Conservation (phyloP, 2,888 invertebrate species). For the Scrobipalpa atriplicella region DNA sequence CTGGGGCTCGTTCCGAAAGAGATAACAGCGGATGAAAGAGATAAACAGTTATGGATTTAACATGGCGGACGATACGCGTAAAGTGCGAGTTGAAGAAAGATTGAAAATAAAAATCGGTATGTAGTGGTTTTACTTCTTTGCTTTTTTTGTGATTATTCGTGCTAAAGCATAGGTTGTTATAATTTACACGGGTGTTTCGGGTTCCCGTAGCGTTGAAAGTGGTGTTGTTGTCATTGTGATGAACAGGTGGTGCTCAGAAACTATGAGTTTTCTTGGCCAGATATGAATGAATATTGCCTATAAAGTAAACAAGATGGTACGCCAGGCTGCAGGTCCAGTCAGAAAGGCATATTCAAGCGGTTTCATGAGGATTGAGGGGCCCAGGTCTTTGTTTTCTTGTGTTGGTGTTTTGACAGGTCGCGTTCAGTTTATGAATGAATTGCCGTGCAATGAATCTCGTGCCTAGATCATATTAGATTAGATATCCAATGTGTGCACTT, state of each 20-base stretch:
- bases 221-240: slow-evolving; percentile 70
- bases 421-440: slow-evolving; percentile 77
- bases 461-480: slow-evolving; percentile 66
- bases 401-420: slow-evolving; percentile 72
- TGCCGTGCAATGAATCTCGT: slow-evolving; percentile 68
- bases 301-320: slow-evolving; percentile 39
- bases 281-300: slow-evolving; percentile 55
- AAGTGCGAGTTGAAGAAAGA: slow-evolving; percentile 96
- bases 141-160: slow-evolving; percentile 30
- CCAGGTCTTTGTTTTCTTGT: slow-evolving; percentile 69
- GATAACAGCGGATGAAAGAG: slow-evolving; percentile 83
- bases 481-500: slow-evolving; percentile 44
- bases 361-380: slow-evolving; percentile 39
- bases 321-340: slow-evolving; percentile 38
- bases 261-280: slow-evolving; percentile 50
- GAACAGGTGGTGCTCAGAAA: slow-evolving; percentile 76
- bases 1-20: slow-evolving; percentile 78
- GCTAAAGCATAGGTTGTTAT: background rate
- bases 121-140: slow-evolving; percentile 66
- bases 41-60: slow-evolving; percentile 91
- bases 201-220: slow-evolving; percentile 28
- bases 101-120: slow-evolving; percentile 97
- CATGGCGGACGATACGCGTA: slow-evolving; percentile 95
- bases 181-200: background rate
- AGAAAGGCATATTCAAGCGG: slow-evolving; percentile 37